phyloP scores from a whole-genome alignment of 1,140 invertebrate species.

The Hirudo medicinalis region DNA sequence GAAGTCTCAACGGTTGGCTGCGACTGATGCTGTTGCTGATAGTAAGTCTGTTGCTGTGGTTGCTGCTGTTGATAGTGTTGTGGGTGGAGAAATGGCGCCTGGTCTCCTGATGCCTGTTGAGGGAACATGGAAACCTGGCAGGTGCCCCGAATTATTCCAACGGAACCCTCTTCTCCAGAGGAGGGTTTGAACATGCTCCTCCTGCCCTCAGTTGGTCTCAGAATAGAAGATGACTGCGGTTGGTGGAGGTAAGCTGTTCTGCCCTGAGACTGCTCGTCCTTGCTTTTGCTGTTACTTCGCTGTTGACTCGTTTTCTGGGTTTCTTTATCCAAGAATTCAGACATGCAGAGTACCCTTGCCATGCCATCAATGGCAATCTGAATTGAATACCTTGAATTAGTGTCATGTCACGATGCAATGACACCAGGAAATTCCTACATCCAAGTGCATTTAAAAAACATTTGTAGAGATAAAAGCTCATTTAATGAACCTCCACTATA shows the following conservation, averaged over 20 bases:
- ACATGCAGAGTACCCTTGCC: slow-evolving; percentile 36
- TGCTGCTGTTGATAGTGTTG: slow-evolving; percentile 6
- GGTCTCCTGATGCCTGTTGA: not conserved
- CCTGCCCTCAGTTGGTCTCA: not conserved
- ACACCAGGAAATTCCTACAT: not conserved
- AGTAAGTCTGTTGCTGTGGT: slow-evolving; percentile 16
- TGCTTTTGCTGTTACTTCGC: not conserved
- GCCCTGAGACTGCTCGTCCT: not conserved
- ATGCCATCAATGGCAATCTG: slow-evolving; percentile 36
- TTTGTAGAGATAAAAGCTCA: not conserved
- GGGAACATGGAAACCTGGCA: too few relatives aligned
- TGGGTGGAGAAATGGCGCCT: not conserved
- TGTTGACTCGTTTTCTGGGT: not conserved
- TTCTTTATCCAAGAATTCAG: slow-evolving; percentile 24
- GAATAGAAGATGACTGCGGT: not conserved
- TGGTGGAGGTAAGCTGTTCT: slow-evolving; percentile 1
- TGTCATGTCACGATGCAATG: slow-evolving; percentile 8
- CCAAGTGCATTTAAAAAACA: not conserved
- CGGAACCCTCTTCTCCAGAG: not conserved
- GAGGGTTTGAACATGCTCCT: not conserved
- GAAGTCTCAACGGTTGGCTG: not conserved
- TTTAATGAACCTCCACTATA: too few relatives aligned
- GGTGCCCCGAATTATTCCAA: too few relatives aligned
- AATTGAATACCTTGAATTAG: too few relatives aligned
- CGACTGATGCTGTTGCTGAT: slow-evolving; percentile 14